Evolutionary conservation across 2,797 vertebrate species (phyloP).

Genomic region (Taeniopygia guttata): DNA sequence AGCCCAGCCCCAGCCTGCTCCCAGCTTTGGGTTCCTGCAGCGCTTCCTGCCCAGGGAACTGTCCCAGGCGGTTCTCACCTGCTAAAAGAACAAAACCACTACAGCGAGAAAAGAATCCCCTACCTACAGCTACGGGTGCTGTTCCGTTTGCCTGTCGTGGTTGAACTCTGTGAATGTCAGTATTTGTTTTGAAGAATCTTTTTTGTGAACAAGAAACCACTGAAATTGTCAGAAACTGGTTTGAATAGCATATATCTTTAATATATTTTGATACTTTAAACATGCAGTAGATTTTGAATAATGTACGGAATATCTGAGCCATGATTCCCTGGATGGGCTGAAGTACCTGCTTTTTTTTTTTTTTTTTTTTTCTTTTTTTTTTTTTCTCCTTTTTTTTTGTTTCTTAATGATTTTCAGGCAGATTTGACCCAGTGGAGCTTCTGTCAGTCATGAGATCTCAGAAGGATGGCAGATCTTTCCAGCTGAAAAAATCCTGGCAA

Average conservation of each 20-base stretch:
- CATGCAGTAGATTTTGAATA: slow-evolving; percentile 92
- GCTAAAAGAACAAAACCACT: slow-evolving; percentile 89
- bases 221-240: slow-evolving; percentile 88
- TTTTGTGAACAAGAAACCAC: slow-evolving; percentile 87
- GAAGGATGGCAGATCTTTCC: slow-evolving; percentile 85
- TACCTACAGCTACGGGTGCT: slow-evolving; percentile 86
- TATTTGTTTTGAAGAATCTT: slow-evolving; percentile 74
- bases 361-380: not conserved
- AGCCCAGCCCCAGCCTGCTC: slow-evolving; percentile 53
- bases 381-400: not conserved
- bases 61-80: slow-evolving; percentile 80
- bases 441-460: slow-evolving; percentile 84
- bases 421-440: slow-evolving; percentile 84
- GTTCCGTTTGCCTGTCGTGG: slow-evolving; percentile 86
- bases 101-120: slow-evolving; percentile 83
- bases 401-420: slow-evolving; percentile 77
- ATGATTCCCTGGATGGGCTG: slow-evolving; percentile 84
- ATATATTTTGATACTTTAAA: slow-evolving; percentile 86
- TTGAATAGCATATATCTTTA: slow-evolving; percentile 93
- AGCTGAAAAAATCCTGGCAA: slow-evolving; percentile 94
- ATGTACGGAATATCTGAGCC: slow-evolving; percentile 88
- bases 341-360: slow-evolving; percentile 77
- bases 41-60: slow-evolving; percentile 22
- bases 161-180: slow-evolving; percentile 85
- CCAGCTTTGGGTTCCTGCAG: slow-evolving; percentile 49